Percentiles rank a stretch among this genome's conserved stretches.
Evolutionary conservation across 2,113 vertebrate species (phyloP).

Genomic region (Ceyx melanurus): DNA sequence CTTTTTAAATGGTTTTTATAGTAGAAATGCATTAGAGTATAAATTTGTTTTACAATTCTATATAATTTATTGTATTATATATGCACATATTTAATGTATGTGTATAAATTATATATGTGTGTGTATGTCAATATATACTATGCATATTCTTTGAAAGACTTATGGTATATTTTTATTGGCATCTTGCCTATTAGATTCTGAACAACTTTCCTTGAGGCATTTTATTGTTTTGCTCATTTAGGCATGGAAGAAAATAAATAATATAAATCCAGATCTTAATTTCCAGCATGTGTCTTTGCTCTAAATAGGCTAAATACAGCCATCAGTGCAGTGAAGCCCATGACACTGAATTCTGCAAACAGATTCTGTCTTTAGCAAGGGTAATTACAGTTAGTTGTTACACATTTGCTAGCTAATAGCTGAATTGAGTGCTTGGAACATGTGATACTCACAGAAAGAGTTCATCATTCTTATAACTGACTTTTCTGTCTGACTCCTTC

Average conservation of each 20-base stretch:
- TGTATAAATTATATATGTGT: not conserved
- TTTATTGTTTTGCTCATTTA: not conserved
- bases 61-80: no score
- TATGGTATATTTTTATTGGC: not conserved
- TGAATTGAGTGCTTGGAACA: not conserved
- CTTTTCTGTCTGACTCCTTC: not conserved
- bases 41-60: no score
- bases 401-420: constrained; percentile 16
- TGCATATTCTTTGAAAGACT: not conserved
- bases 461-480: not conserved
- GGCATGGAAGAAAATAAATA: not conserved
- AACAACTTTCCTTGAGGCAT: not conserved
- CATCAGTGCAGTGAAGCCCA: not conserved
- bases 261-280: not conserved
- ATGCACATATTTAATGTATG: not conserved
- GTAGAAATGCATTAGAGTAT: no score
- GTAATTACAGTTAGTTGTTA: constrained; percentile 26
- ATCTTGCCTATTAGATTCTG: not conserved
- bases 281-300: not conserved
- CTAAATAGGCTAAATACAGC: not conserved
- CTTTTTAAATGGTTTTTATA: no score
- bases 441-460: not conserved
- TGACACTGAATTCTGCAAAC: not conserved
- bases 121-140: no score
- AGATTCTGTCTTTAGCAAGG: not conserved